Base-by-base conservation (phyloP, 2,113 vertebrate species). In the Ciconia maguari region DNA sequence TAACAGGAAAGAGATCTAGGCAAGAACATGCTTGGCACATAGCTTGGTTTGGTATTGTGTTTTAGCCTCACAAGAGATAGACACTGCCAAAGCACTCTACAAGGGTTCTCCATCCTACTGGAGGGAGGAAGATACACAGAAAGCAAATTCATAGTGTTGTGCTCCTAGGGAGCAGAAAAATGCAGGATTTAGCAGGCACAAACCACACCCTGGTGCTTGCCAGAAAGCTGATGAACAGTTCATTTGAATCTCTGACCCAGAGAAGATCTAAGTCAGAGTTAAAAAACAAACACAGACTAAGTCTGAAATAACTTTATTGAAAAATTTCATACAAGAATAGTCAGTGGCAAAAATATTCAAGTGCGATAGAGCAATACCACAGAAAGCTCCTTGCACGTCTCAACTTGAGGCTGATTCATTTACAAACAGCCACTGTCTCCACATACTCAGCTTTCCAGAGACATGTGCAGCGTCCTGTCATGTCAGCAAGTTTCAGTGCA, bases 221-320 rank as follows among this genome's bases (percentile, higher is more conserved):
- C 13, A 42, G 57, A 42, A 87, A 62, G 51, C 17, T 20, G 51
- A 66, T 26, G 15, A 80, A 51, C 16, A 72, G 32, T 20, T 85
- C 34, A 18, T 68, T 38, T 44, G 9, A 32, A 61, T 77, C 41
- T 61, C 48, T 54, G 26, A 11, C 16, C 55, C 58, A 66, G 46
- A 83, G 24, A 81, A 38, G 38, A 55, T 77, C n/a, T 77, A 70
- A 89, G 13, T 62, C 44, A 75, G 77, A 68, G 21, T 19, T 75
- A 76, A 72, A 68, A 95, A 83, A 36, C 24, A 79, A n/a, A 69
- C 36, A 83, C 25, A 92, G 48, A 46, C 5, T 30, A 86, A 81
- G 57, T 74, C n/a, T 55, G 49, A 85, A 91, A 93, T 62, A 12
- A 60, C n/a, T 97, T 97, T 97, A 97, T 86, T 97, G 68, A 78